Evolutionary conservation across 1,140 invertebrate genomes (phyloP).

Genomic region (Epicauta chinensis): DNA sequence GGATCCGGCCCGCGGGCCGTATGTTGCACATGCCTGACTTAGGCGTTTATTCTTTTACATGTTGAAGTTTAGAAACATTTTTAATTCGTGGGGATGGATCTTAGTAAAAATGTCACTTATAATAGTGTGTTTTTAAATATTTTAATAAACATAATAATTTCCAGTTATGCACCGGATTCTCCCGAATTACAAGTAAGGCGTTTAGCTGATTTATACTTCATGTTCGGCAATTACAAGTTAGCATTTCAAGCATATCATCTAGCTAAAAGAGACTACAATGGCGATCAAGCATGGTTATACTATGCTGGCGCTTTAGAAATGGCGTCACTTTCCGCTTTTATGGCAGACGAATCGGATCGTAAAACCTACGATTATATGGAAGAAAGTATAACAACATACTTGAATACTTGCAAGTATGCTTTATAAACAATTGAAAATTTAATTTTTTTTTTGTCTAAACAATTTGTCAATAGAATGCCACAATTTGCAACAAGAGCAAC

Average conservation of each 20-base stretch:
- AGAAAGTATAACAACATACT: conserved; percentile 84
- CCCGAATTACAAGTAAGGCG: conserved; percentile 88
- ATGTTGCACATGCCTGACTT: no score
- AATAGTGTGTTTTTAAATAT: no score
- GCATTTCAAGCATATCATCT: conserved; percentile 93
- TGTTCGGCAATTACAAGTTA: conserved; percentile 89
- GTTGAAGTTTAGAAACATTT: no score
- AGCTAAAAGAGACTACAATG: conserved; percentile 92
- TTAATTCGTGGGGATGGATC: no score
- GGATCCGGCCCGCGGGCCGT: no score
- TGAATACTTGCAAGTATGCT: conserved; percentile 76
- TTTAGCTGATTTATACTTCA: conserved; percentile 91
- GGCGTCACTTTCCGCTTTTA: conserved; percentile 87
- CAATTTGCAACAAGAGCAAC: conserved; percentile 88
- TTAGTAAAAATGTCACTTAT: no score
- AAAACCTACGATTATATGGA: conserved; percentile 89
- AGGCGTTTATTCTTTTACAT: no score
- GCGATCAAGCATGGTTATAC: conserved; percentile 94
- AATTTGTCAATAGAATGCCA: conserved; percentile 51
- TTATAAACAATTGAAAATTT: not conserved
- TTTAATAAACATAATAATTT: conserved; percentile 16
- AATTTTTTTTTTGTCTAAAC: not conserved
- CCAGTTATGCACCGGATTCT: conserved; percentile 79
- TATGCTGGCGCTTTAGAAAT: conserved; percentile 95
- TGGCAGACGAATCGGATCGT: conserved; percentile 69